Evolutionary conservation across 2,797 vertebrate species (phyloP), one percentile per base, ranked within the genome.

Genomic region (Diplodus sargus): DNA sequence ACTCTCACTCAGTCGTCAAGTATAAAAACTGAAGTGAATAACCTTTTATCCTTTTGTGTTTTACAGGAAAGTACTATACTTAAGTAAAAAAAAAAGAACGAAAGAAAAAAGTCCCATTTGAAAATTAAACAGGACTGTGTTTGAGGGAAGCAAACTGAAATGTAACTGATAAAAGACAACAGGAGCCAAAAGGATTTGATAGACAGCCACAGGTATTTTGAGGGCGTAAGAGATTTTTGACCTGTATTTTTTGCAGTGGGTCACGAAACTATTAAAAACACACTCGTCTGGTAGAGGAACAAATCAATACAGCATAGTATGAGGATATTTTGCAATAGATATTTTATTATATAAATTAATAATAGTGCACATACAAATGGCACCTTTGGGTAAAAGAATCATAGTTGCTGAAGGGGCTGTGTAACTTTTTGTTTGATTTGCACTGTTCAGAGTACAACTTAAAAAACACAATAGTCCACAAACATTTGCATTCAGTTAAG

Each of bases 1-100:
- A 90, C 87, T 92, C 86, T 90, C 84, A 85, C 78, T 92, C 85
- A 87, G 80, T 90, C 79, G 67, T 89, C 89, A 90, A 79, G 59
- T 82, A 59, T 82, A 80, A 73, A 85, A 88, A 87, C 79, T 49
- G 54, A 82, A 87, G 65, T 22, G 76, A 85, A 85, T 43, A 64
- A 80, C 79, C 76, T 87, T 85, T 71, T 78, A 80, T 81, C 59
- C 61, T 77, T 42, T 69, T 66, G 4, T 60, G 61, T 79, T 84
- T 87, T 39, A 52, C 39, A 56, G 64, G 34, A 53, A 78, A 85
- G 81, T 75, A 43, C 59, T 14, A 15, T 18, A 52, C 30, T 71
- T 45, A 39, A 48, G 39, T 39, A 39, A 39, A 39, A 39, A 39
- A 39, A 39, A 68, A 20, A 48, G n/a, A n/a, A n/a, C n/a, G n/a